Base-by-base conservation (phyloP, 2,113 vertebrate species). In the Spermophilus dauricus region DNA sequence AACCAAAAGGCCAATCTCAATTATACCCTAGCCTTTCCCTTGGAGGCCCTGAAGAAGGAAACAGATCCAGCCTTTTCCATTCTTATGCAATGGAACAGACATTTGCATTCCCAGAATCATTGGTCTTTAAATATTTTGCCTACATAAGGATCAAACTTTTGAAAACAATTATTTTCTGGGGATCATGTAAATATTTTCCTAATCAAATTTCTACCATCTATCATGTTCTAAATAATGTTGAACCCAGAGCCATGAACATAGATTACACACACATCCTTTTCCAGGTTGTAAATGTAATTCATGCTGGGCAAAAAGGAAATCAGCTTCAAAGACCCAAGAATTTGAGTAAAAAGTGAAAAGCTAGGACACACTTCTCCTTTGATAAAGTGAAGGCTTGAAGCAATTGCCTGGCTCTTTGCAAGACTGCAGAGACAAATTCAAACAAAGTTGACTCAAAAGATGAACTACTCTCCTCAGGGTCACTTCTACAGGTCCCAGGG, bases 241-340 rank as follows among this genome's bases (percentile, higher is more conserved):
- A 95, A 94, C 9, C 89, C 67, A 26, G 30, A 96, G 39, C 32
- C 65, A 93, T 89, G 89, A 93, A 96, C n/a, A 86, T 70, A 8
- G 85, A 22, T 86, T 97, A 91, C 2, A 56, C 17, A 95, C 95
- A 83, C 78, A 94, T 94, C 89, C 26, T 88, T 78, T 51, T 9
- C 26, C 6, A 93, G 75, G 63, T 70, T 80, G 9, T 96, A 97
- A 96, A 87, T 63, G 20, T 77, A 63, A 89, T 81, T 58, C 89
- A 81, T 61, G 32, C 58, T 76, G 34, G 6, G 18, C 58, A 85
- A 39, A 89, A 92, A 92, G 73, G 42, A 93, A 95, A 89, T 91
- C 18, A 83, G 34, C 34, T 30, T 91, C 37, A 81, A 85, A 94
- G 24, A 69, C 30, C 10, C 82, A 91, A 75, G 84, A 83, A 45